Percentiles rank a stretch among this genome's conserved stretches.
Conservation (phyloP, 2,113 vertebrate genomes). For the Syngnathoides biaculeatus region DNA sequence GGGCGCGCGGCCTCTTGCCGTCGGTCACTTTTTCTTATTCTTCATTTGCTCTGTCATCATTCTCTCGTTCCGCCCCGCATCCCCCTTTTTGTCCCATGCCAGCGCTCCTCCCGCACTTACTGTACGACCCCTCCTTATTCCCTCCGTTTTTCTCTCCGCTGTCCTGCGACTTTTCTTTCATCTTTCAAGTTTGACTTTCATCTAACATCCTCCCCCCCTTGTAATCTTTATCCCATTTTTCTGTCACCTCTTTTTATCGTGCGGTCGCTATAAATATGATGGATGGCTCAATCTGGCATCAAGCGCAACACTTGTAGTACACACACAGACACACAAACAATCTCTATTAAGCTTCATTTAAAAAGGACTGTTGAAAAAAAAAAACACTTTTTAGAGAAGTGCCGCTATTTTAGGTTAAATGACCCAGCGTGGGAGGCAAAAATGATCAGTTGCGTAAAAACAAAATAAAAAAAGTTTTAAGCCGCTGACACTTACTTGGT, state of each 20-base stretch:
- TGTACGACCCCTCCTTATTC: no score
- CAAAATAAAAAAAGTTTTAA: no score
- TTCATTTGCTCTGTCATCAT: not conserved
- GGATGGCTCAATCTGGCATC: not conserved
- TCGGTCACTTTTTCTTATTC: not conserved
- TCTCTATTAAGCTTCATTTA: not conserved
- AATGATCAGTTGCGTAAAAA: no score
- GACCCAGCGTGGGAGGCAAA: no score
- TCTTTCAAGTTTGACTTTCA: not conserved
- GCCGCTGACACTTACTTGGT: no score
- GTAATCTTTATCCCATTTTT: not conserved
- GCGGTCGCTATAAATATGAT: not conserved
- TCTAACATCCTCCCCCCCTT: not conserved
- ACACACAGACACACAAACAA: conserved; percentile 8
- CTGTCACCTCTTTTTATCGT: not conserved
- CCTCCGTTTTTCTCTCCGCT: not conserved
- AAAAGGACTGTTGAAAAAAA: no score
- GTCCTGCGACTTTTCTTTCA: not conserved
- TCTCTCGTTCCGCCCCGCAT: no score
- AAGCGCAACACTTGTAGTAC: not conserved
- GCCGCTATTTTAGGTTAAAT: no score
- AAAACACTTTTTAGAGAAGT: no score
- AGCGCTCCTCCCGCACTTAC: no score
- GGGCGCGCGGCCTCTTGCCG: not conserved
- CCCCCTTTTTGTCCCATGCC: no score